Evolutionary conservation across 2,113 vertebrate genomes (phyloP), one percentile per base, ranked within the genome.

Genomic region (Tinamus guttatus): DNA sequence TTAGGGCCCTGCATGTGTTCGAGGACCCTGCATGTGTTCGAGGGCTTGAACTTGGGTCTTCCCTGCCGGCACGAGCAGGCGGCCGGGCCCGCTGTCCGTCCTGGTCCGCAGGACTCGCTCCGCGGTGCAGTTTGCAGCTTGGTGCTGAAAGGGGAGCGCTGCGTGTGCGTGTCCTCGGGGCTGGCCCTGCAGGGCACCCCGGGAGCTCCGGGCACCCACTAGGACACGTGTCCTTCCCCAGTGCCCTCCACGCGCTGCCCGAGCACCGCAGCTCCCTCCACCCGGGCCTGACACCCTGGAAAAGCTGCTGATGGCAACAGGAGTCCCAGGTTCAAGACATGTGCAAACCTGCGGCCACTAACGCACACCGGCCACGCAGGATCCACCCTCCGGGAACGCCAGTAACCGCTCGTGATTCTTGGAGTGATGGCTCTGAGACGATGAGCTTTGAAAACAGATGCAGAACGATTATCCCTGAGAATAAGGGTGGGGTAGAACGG

Each of bases 331-430:
- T 41, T 38, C 1, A 25, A 12, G 25, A 0, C 18, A 11, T 19
- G 22, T 32, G 9, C 5, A 28, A 10, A 9, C 7, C 30, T 4
- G 0, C 13, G 10, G 70, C 49, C 58, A 24, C 22, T 0, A 6
- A 4, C 0, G 13, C 20, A 2, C 64, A 6, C 2, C 0, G 8
- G 8, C 1, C 6, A 3, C 43, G 1, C 56, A 7, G 24, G n/a
- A 34, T 3, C 54, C 36, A 2, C 7, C 0, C 51, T 4, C 10
- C 38, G 1, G 73, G 47, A 63, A 49, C 2, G 27, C 0, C 10
- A 4, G 5, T 1, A 11, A n/a, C 16, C 51, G 21, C 69, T 3
- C 1, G 2, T 0, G 25, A 25, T 19, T 28, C 34, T 19, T 0
- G 27, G 22, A 60, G 17, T 14, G 28, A 1, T 0, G 9, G 41